phyloP scores from a whole-genome alignment of 2,888 invertebrate species.

The Dryobota labecula region DNA sequence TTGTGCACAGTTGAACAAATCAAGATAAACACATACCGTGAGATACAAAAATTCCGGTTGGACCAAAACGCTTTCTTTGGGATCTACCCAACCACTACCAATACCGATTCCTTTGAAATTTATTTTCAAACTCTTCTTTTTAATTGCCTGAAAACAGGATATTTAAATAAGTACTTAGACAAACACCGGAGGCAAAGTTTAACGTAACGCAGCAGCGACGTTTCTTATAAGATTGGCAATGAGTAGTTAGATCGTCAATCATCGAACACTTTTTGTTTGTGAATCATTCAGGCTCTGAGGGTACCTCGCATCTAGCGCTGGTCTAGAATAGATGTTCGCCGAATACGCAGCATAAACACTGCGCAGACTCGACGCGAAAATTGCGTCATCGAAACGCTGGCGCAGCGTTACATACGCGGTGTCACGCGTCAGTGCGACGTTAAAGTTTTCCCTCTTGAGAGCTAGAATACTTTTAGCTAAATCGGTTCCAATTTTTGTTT shows the following conservation, averaged over 20 bases:
- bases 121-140: conserved; percentile 82
- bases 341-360: not conserved
- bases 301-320: not conserved
- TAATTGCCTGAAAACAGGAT: conserved; percentile 78
- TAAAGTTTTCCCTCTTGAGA: not conserved
- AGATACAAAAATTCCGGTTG: conserved; percentile 81
- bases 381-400: not conserved
- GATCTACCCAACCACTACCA: conserved; percentile 86
- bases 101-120: conserved; percentile 87
- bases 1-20: not conserved
- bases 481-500: not conserved
- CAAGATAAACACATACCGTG: conserved; percentile 71
- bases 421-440: not conserved
- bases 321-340: not conserved
- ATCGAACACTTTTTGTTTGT: not conserved
- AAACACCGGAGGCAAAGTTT: not conserved
- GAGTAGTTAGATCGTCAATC: not conserved
- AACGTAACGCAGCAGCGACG: not conserved
- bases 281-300: not conserved
- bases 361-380: not conserved
- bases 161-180: not conserved
- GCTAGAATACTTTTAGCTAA: not conserved
- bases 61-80: conserved; percentile 80
- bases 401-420: not conserved
- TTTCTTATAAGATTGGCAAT: not conserved